Evolutionary conservation across 92 coral and sea anemone species (phyloP).

Genomic region (Porites evermanni): DNA sequence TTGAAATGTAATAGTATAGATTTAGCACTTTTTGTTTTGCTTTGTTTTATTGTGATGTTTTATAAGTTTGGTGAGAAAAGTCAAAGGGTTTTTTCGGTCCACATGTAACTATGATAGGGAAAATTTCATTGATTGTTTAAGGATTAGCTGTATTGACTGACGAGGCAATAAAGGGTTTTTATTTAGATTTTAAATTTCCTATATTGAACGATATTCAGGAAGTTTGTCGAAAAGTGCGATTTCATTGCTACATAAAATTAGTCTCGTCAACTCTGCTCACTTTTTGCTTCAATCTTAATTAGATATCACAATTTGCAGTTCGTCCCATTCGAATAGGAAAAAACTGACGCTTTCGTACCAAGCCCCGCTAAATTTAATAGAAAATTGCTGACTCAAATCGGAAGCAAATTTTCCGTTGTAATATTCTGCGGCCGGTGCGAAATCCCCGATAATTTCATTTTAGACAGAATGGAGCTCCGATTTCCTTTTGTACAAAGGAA

Average conservation of each 20-base stretch:
- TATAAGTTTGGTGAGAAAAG: neutral
- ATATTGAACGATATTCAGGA: conserved; percentile 27
- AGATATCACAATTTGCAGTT: neutral
- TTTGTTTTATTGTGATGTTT: neutral
- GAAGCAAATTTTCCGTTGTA: conserved; percentile 22
- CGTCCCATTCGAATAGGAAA: conserved; percentile 19
- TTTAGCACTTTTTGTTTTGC: no score
- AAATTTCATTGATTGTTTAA: conserved; percentile 42
- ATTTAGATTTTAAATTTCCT: conserved; percentile 53
- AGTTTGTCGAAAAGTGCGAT: conserved; percentile 38
- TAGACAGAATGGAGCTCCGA: conserved; percentile 1
- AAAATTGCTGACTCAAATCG: conserved; percentile 29
- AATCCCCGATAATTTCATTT: conserved; percentile 1
- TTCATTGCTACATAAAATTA: conserved; percentile 52
- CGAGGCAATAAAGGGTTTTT: conserved; percentile 44
- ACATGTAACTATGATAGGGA: neutral
- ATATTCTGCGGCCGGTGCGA: neutral
- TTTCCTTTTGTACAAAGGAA: conserved; percentile 28
- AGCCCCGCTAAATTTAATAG: conserved; percentile 2
- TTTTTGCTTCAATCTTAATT: conserved; percentile 16
- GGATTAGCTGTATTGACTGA: conserved; percentile 47
- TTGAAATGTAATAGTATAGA: no score
- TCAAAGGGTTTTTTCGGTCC: conserved; percentile 5
- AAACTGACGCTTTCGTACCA: conserved; percentile 6
- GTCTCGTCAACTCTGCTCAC: conserved; percentile 28